These are phyloP conservation scores for Apoderus coryli DNA, from an alignment of 2,888 invertebrate genomes.

Conservation along the genomic window DNA sequence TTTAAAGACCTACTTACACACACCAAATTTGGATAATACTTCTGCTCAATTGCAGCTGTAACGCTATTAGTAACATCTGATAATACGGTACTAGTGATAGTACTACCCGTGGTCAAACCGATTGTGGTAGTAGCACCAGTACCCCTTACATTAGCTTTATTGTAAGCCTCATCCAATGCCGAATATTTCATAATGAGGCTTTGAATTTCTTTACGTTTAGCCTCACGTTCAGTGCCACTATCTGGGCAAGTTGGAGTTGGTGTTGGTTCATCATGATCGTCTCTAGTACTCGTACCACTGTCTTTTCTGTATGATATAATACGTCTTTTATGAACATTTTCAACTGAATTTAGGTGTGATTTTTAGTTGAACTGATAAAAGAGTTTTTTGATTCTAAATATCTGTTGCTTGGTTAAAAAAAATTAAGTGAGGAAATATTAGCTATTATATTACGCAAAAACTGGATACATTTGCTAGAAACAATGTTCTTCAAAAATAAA, in stretches of 20 bases:
- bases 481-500: too few relatives aligned
- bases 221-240: conserved; percentile 55
- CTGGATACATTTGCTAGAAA: too few relatives aligned
- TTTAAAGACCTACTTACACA: conserved; percentile 35
- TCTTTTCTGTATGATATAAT: too few relatives aligned
- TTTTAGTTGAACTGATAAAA: too few relatives aligned
- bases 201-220: conserved; percentile 69
- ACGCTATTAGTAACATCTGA: too few relatives aligned
- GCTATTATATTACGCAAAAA: too few relatives aligned
- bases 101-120: conserved; percentile 2
- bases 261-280: conserved; percentile 37
- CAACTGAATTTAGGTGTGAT: too few relatives aligned
- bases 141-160: conserved; percentile 30
- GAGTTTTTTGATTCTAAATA: too few relatives aligned
- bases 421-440: too few relatives aligned
- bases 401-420: too few relatives aligned
- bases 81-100: conserved; percentile 4
- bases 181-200: conserved; percentile 71
- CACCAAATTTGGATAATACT: conserved; percentile 27
- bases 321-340: too few relatives aligned
- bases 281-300: too few relatives aligned
- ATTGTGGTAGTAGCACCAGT: conserved; percentile 28
- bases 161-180: conserved; percentile 59
- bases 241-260: conserved; percentile 35
- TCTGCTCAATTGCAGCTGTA: conserved; percentile 27